These are phyloP conservation scores for Pollenia labialis DNA, from an alignment of 2,888 invertebrate genomes.

Conservation along the genomic window DNA sequence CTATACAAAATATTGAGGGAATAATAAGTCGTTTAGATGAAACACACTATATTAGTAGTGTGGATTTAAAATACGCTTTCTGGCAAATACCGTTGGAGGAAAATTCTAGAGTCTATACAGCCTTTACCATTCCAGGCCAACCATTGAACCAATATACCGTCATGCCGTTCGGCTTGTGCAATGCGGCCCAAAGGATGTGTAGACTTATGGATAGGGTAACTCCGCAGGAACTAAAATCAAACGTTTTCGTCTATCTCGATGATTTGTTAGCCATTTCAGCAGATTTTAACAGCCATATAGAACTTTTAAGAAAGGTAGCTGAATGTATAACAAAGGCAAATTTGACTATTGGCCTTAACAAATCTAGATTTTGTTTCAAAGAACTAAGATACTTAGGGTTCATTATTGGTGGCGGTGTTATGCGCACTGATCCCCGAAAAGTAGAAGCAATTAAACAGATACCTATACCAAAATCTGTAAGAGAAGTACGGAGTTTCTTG, in stretches of 20 bases:
- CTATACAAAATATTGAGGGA: slow-evolving; percentile 42
- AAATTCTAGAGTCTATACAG: slow-evolving; percentile 38
- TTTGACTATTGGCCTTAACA: slow-evolving; percentile 59
- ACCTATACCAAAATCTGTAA: too few species aligned
- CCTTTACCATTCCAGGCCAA: slow-evolving; percentile 43
- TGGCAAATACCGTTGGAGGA: slow-evolving; percentile 70
- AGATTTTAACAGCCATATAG: slow-evolving; percentile 55
- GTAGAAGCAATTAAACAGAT: slow-evolving; percentile 40
- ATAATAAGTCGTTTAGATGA: slow-evolving; percentile 47
- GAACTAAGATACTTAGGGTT: slow-evolving; percentile 69
- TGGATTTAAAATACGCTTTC: slow-evolving; percentile 51
- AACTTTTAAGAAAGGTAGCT: slow-evolving; percentile 39
- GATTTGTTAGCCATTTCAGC: slow-evolving; percentile 55
- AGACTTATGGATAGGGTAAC: slow-evolving; percentile 68
- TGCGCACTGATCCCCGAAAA: slow-evolving; percentile 62
- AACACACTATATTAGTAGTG: slow-evolving; percentile 50
- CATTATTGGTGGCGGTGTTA: slow-evolving; percentile 42
- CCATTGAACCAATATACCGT: slow-evolving; percentile 57
- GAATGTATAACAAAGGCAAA: slow-evolving; percentile 51
- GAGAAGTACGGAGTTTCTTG: too few species aligned
- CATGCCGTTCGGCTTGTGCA: slow-evolving; percentile 67
- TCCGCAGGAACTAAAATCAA: slow-evolving; percentile 36
- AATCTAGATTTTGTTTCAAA: slow-evolving; percentile 65
- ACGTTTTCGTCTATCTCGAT: slow-evolving; percentile 59
- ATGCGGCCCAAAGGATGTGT: slow-evolving; percentile 70